A percentile compares a stretch with the other conserved stretches of the same genome.
Conservation (phyloP, 2,888 invertebrate species). For the Leptarthrus brevirostris region DNA sequence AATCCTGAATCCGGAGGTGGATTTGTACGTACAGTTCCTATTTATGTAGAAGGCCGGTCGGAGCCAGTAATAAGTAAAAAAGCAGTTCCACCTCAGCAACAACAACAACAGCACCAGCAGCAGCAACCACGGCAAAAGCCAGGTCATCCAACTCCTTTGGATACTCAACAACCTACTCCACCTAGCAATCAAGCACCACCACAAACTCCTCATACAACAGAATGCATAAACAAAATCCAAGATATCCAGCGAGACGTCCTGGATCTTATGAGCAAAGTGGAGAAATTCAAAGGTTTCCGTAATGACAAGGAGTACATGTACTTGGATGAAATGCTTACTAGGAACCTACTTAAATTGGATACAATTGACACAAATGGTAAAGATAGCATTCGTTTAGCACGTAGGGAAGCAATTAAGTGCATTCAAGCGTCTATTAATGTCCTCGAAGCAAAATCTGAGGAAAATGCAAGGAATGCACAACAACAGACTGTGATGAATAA, state of each 20-base stretch:
- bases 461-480: slow-evolving; percentile 60
- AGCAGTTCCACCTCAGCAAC: slow-evolving; percentile 60
- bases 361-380: slow-evolving; percentile 93
- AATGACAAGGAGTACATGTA: slow-evolving; percentile 81
- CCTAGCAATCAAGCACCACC: slow-evolving; percentile 59
- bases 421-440: slow-evolving; percentile 89
- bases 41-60: slow-evolving; percentile 87
- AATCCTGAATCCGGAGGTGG: slow-evolving; percentile 63
- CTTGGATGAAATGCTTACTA: slow-evolving; percentile 95
- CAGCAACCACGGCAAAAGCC: slow-evolving; percentile 5
- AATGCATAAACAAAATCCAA: slow-evolving; percentile 82
- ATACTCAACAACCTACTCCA: slow-evolving; percentile 57
- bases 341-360: slow-evolving; percentile 90
- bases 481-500: slow-evolving; percentile 40
- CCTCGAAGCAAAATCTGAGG: slow-evolving; percentile 81
- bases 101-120: neutral
- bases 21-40: slow-evolving; percentile 83
- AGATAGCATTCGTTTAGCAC: slow-evolving; percentile 85
- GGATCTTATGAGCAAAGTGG: slow-evolving; percentile 80
- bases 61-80: slow-evolving; percentile 77
- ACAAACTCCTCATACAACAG: slow-evolving; percentile 69
- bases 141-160: slow-evolving; percentile 58
- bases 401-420: slow-evolving; percentile 88
- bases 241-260: slow-evolving; percentile 84
- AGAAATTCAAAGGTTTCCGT: slow-evolving; percentile 76